phyloP scores from a whole-genome alignment of 2,888 invertebrate species.

The Aphrophora alni region DNA sequence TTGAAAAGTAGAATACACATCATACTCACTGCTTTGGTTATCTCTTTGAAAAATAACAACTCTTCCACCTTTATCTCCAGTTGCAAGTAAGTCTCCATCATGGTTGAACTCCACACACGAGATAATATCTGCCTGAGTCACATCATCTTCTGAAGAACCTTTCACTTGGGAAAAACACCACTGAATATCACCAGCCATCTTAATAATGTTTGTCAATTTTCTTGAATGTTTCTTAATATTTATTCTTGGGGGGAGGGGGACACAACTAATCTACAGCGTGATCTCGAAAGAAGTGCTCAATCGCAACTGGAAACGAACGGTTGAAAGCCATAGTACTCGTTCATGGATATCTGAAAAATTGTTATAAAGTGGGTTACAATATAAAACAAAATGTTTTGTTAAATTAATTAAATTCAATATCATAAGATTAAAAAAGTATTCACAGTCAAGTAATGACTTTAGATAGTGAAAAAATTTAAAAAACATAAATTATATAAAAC shows the following conservation, averaged over 20 bases:
- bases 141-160: slow-evolving; percentile 97
- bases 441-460: too few relatives aligned
- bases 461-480: too few relatives aligned
- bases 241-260: neutral
- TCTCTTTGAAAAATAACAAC: slow-evolving; percentile 98
- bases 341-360: neutral
- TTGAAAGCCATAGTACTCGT: neutral
- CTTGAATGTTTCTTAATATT: neutral
- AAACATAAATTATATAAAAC: too few relatives aligned
- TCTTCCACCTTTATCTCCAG: slow-evolving; percentile 98
- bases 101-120: slow-evolving; percentile 99
- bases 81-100: slow-evolving; percentile 97
- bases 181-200: slow-evolving; percentile 79
- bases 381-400: too few relatives aligned
- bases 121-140: slow-evolving; percentile 99
- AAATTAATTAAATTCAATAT: too few relatives aligned
- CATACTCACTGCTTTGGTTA: slow-evolving; percentile 91
- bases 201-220: neutral
- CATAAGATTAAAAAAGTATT: too few relatives aligned
- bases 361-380: too few relatives aligned
- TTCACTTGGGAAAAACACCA: slow-evolving; percentile 99
- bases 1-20: slow-evolving; percentile 99
- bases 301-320: neutral
- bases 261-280: neutral
- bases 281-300: neutral